These are phyloP conservation scores for Ametastegia equiseti DNA, from an alignment of 2,888 invertebrate genomes.

Conservation along the genomic window DNA sequence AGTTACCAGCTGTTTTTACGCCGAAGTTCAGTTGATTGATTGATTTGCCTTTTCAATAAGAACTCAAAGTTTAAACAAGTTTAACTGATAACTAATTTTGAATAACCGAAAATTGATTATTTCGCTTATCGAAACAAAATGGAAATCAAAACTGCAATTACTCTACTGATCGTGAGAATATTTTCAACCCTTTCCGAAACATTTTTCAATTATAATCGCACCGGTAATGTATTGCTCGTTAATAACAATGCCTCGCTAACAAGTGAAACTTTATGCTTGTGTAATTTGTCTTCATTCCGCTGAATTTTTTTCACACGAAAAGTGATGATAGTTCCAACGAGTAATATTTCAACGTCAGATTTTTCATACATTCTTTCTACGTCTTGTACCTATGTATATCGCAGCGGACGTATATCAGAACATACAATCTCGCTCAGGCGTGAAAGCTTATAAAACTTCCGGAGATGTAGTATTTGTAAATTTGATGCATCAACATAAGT, in stretches of 20 bases:
- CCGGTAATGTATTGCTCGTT: neutral
- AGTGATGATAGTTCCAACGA: neutral
- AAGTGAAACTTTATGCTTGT: neutral
- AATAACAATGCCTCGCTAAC: neutral
- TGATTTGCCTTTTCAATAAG: neutral
- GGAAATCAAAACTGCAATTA: neutral
- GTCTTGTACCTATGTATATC: neutral
- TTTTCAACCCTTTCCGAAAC: neutral
- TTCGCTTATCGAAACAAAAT: neutral
- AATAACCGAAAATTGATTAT: neutral
- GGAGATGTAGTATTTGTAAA: neutral
- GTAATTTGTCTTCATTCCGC: conserved; percentile 4
- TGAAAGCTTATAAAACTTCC: neutral
- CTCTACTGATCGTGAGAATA: too few species aligned
- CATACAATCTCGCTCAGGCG: neutral
- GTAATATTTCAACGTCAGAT: conserved; percentile 38
- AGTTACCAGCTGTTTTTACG: neutral
- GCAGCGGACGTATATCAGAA: neutral
- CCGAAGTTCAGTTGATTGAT: conserved; percentile 23
- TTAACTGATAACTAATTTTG: neutral
- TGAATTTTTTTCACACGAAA: neutral
- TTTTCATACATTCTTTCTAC: neutral
- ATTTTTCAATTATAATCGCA: neutral
- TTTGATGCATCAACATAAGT: neutral
- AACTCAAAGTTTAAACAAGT: neutral